phyloP scores from a whole-genome alignment of 2,113 vertebrate genomes.

The Halcyon malimbica region DNA sequence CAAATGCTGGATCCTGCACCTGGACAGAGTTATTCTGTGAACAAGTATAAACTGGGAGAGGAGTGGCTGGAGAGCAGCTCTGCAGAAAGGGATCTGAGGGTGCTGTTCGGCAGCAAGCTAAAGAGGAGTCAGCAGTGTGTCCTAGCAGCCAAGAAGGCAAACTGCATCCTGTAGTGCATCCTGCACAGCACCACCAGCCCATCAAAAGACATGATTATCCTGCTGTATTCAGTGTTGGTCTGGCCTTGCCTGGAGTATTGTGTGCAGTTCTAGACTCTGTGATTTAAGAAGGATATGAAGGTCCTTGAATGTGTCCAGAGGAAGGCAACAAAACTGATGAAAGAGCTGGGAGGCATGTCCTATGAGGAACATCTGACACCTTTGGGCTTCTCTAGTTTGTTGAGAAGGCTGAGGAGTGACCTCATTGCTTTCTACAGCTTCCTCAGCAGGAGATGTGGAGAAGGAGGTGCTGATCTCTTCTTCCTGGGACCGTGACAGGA shows the following conservation, averaged over 20 bases:
- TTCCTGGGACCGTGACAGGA: background rate
- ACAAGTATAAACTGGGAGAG: background rate
- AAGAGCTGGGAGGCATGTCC: background rate
- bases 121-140: background rate
- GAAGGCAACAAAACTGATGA: background rate
- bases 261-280: background rate
- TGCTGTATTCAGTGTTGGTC: background rate
- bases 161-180: background rate
- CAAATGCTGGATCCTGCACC: background rate
- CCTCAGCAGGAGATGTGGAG: rapidly evolving
- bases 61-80: background rate
- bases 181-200: background rate
- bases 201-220: background rate
- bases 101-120: background rate
- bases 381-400: background rate
- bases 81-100: background rate
- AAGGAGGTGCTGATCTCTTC: background rate
- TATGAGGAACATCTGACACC: rapidly evolving
- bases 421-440: background rate
- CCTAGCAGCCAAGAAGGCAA: background rate
- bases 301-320: background rate
- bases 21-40: rapidly evolving
- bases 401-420: background rate
- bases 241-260: rapidly evolving
- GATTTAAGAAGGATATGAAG: background rate